These are phyloP conservation scores for Pipistrellus kuhlii DNA, from an alignment of 2,797 vertebrate genomes.

Conservation along the genomic window DNA sequence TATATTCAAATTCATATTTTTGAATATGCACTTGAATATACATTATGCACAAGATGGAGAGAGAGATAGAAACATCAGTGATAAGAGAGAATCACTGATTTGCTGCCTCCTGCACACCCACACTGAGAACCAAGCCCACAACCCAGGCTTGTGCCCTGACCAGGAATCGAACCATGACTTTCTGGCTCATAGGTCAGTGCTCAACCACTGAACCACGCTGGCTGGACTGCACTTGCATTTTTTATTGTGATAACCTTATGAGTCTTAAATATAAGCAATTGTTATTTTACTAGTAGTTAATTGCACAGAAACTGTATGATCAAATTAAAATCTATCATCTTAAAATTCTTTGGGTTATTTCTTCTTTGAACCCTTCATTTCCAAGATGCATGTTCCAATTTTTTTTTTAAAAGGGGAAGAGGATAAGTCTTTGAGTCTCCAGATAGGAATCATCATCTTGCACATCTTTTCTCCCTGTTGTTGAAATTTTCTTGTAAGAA, in stretches of 20 bases:
- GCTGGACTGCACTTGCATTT: neutral
- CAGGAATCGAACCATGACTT: neutral
- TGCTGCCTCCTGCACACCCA: too few relatives aligned
- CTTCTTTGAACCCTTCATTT: constrained; percentile 37
- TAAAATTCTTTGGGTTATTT: constrained; percentile 11
- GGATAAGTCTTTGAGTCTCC: neutral
- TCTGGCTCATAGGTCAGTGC: neutral
- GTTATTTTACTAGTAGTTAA: constrained; percentile 25
- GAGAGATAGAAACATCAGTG: too few relatives aligned
- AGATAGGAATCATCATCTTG: neutral
- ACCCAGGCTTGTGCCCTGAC: neutral
- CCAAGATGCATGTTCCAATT: neutral
- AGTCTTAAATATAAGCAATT: constrained; percentile 14
- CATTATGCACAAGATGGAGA: neutral
- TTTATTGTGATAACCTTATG: neutral
- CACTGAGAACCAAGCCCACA: neutral
- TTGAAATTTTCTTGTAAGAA: constrained; percentile 18
- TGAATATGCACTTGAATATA: neutral
- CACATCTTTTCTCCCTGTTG: neutral
- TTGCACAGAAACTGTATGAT: neutral
- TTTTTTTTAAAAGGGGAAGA: neutral
- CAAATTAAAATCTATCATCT: constrained; percentile 31
- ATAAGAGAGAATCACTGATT: too few relatives aligned
- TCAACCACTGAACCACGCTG: neutral
- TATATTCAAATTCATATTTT: too few relatives aligned